phyloP scores from a whole-genome alignment of 1,140 invertebrate genomes.

The Lasioglossum baleicum region DNA sequence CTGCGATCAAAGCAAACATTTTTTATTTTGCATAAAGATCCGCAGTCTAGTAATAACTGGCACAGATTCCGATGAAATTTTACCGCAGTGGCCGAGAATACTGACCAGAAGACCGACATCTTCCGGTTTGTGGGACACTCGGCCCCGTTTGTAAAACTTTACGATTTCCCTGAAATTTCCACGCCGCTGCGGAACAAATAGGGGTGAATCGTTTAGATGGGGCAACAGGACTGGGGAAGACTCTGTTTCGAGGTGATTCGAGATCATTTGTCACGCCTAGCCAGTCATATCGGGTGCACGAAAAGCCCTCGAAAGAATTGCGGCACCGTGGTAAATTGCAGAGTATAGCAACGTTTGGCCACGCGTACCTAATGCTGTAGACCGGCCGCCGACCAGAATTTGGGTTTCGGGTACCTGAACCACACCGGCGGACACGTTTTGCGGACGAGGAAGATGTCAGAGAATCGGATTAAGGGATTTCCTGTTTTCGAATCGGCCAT shows the following conservation, averaged over 20 bases:
- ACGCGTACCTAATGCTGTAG: constrained; percentile 39
- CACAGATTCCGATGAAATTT: too few relatives aligned
- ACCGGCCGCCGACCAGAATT: constrained; percentile 15
- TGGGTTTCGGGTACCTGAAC: constrained; percentile 14
- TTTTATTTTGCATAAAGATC: too few relatives aligned
- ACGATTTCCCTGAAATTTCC: constrained; percentile 10
- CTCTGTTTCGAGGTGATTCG: not conserved
- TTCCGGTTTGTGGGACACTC: not conserved
- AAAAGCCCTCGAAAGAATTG: not conserved
- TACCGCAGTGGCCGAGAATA: not conserved
- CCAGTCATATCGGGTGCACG: not conserved
- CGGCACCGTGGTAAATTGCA: constrained; percentile 10
- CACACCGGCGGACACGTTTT: not conserved
- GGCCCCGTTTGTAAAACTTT: constrained; percentile 1
- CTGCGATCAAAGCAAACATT: too few relatives aligned
- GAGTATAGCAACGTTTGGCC: not conserved
- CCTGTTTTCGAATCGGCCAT: constrained; percentile 10
- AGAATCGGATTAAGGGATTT: constrained; percentile 40
- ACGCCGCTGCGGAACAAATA: not conserved
- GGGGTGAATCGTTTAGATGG: not conserved
- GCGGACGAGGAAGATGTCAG: constrained; percentile 13
- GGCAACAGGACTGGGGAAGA: not conserved
- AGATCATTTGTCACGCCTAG: constrained; percentile 23
- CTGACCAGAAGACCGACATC: not conserved
- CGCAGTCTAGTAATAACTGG: too few relatives aligned